These are phyloP conservation scores for Bombycilla garrulus DNA, from an alignment of 2,113 vertebrate genomes.

Conservation along the genomic window DNA sequence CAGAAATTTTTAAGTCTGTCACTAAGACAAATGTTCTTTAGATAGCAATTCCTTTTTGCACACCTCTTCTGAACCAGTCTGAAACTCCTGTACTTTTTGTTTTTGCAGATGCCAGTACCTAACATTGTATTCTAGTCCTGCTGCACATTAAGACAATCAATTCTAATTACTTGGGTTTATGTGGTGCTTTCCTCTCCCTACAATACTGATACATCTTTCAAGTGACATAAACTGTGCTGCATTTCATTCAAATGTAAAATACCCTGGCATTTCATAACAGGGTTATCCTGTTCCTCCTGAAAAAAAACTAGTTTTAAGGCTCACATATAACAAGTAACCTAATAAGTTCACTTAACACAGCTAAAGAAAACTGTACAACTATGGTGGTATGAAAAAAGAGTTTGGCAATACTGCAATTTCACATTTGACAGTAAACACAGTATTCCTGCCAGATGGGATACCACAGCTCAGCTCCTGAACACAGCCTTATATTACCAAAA, in stretches of 20 bases:
- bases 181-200: background rate
- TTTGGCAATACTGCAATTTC: background rate
- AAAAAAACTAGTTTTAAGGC: background rate
- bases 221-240: background rate
- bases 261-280: background rate
- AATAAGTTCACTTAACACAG: background rate
- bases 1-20: background rate
- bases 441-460: background rate
- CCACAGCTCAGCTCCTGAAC: background rate
- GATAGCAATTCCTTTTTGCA: background rate
- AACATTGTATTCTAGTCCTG: background rate
- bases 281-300: background rate
- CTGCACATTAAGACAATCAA: background rate
- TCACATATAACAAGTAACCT: background rate
- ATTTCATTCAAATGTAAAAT: background rate
- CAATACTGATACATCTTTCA: background rate
- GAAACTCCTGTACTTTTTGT: background rate
- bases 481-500: background rate
- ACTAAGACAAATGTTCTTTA: background rate
- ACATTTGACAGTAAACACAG: background rate
- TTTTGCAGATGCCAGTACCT: background rate
- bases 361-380: background rate
- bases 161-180: background rate
- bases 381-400: background rate
- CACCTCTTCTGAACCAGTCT: background rate